A percentile compares a stretch with the other conserved stretches of the same genome.
Conservation (phyloP, 1,140 invertebrate species). For the Diorhabda elongata region DNA sequence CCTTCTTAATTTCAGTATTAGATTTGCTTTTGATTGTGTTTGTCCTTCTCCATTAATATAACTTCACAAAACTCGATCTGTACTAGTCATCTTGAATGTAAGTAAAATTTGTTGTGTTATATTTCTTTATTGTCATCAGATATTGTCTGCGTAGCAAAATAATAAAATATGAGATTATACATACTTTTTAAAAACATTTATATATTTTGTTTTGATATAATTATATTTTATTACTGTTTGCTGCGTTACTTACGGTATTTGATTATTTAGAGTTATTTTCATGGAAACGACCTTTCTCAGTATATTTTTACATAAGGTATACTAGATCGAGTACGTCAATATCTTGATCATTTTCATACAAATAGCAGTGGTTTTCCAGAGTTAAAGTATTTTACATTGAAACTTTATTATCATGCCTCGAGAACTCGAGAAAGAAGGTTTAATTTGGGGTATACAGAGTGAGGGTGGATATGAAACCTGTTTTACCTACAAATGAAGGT, state of each 20-base stretch:
- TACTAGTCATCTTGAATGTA: constrained; percentile 46
- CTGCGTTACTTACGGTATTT: neutral
- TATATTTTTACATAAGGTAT: too few relatives aligned
- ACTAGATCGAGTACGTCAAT: too few relatives aligned
- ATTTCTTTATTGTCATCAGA: constrained; percentile 20
- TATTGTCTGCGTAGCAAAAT: constrained; percentile 17
- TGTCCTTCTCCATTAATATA: constrained; percentile 21
- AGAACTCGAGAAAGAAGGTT: too few relatives aligned
- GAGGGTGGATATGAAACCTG: too few relatives aligned
- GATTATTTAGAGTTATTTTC: neutral
- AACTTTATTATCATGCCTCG: too few relatives aligned
- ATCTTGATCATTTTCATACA: too few relatives aligned
- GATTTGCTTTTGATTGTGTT: constrained; percentile 25
- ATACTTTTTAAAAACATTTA: neutral
- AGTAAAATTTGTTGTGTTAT: constrained; percentile 42
- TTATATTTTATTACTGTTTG: neutral
- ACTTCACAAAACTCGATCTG: constrained; percentile 40
- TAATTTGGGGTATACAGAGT: too few relatives aligned
- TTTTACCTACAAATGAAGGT: too few relatives aligned
- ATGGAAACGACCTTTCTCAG: neutral
- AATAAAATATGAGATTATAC: constrained; percentile 12
- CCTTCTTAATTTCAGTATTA: constrained; percentile 28
- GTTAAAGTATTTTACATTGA: too few relatives aligned
- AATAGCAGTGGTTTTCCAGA: too few relatives aligned
- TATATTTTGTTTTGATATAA: neutral